These are phyloP conservation scores for Epinephelus moara DNA, from an alignment of 2,113 vertebrate genomes.

Conservation along the genomic window DNA sequence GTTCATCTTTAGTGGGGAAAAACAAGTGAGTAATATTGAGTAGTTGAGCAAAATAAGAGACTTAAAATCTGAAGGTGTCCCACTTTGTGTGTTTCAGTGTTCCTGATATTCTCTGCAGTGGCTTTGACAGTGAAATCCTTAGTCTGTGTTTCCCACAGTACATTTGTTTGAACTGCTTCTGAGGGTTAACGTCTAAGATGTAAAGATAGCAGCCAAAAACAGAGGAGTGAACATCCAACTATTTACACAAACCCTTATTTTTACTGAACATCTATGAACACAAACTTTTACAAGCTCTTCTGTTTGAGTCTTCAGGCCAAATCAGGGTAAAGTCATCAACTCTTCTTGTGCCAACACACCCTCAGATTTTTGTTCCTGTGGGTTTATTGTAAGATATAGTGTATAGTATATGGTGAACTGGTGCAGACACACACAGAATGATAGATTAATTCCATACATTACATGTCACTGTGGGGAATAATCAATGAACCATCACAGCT, in stretches of 20 bases:
- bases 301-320: neutral
- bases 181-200: neutral
- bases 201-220: constrained; percentile 18
- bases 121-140: constrained; percentile 22
- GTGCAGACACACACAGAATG: neutral
- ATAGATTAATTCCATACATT: neutral
- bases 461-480: neutral
- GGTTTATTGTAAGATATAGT: neutral
- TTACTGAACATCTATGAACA: neutral
- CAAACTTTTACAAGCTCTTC: neutral
- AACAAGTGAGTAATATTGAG: neutral
- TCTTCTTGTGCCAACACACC: constrained; percentile 13
- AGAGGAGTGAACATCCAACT: neutral
- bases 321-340: constrained; percentile 9
- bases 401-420: neutral
- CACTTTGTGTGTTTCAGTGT: constrained; percentile 11
- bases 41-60: neutral
- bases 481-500: neutral
- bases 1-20: constrained; percentile 9
- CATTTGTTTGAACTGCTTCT: constrained; percentile 29
- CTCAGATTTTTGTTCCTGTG: constrained; percentile 16
- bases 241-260: constrained; percentile 3
- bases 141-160: constrained; percentile 7
- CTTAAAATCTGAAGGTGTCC: constrained; percentile 9
- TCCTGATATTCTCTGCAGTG: constrained; percentile 25